Evolutionary conservation across 2,797 vertebrate species (phyloP).

Genomic region (Delichon dasypus): DNA sequence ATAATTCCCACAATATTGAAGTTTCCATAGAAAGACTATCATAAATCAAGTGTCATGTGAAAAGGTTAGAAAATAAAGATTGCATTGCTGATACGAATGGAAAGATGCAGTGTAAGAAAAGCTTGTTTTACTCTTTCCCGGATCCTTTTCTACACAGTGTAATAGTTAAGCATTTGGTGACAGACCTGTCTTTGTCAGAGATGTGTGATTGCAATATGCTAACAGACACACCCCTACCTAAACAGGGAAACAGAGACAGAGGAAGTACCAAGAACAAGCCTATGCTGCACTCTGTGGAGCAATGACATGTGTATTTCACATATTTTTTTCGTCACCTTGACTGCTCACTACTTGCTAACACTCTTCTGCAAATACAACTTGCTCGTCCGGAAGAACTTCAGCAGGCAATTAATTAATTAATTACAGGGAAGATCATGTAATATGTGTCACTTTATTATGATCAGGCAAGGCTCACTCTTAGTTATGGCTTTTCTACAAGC

Average conservation of each 20-base stretch:
- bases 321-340: background rate
- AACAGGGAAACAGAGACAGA: background rate
- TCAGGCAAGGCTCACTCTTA: background rate
- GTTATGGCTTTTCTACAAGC: background rate
- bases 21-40: background rate
- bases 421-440: background rate
- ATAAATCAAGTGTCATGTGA: rapidly evolving
- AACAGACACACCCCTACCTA: background rate
- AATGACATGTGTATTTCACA: background rate
- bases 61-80: background rate
- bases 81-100: background rate
- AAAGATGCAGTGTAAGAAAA: background rate
- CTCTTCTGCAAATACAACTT: background rate
- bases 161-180: background rate
- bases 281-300: background rate
- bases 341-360: background rate
- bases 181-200: background rate
- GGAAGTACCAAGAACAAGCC: background rate
- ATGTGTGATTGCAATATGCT: background rate
- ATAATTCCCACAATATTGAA: background rate
- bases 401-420: background rate
- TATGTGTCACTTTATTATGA: background rate
- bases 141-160: background rate
- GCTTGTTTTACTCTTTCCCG: background rate
- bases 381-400: background rate